Base-by-base conservation (phyloP, 2,888 invertebrate genomes). In the Drosophila nigritarsus region DNA sequence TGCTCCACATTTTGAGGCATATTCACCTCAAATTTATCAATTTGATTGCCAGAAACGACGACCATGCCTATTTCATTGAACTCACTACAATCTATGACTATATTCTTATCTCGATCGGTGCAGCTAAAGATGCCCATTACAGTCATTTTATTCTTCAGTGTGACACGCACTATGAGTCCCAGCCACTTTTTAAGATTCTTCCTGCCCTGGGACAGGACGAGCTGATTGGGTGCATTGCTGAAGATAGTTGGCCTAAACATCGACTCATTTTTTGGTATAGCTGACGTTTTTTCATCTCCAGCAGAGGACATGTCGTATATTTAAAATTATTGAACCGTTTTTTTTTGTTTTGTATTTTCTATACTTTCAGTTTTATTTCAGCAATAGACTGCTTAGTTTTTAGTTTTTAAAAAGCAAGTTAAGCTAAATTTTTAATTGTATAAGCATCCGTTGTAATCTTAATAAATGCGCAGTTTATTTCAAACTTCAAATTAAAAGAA, bases 81-180 rank as follows among this genome's bases (percentile, higher is more conserved):
- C 0, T 63, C 51, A 15, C 56, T 67, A 18, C 81, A 84, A 2
- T 83, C 64, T 6, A 86, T 27, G 0, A 83, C 65, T 36, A 83
- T n/a, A 36, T 83, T 83, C 60, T 49, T 24, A 20, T 83, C 78
- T 32, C 42, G 78, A 60, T 86, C 83, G 30, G 86, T 83, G 55
- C 80, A 86, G 27, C 86, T 73, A 11, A 83, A 83, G 30, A 73
- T 60, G 7, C 82, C 86, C 20, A 75, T 62, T 15, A 80, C 24
- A 0, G 49, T 53, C 32, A 49, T 15, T 40, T 73, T 59, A 20
- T 75, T 80, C 29, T 56, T 60, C 24, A 86, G 53, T 0, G 59
- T 75, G 5, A 86, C 59, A 1, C 81, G 72, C 3, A 80, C 68
- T 15, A 50, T 34, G 30, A 64, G 67, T 1, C 80, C 83, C 50